phyloP scores from a whole-genome alignment of 1,140 invertebrate genomes.

The Thaumetopoea pityocampa region DNA sequence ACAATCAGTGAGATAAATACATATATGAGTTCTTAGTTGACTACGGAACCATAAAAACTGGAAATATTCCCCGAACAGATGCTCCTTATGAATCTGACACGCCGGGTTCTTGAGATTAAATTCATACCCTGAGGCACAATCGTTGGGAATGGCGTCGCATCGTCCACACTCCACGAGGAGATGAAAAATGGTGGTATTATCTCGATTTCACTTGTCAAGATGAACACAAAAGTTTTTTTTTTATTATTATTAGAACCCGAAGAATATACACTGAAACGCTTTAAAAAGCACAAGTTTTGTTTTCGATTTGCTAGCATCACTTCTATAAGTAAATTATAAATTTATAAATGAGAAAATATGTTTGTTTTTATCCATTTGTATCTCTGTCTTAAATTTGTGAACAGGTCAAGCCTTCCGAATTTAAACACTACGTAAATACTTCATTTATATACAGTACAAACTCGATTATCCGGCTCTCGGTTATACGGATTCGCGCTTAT shows the following conservation, averaged over 20 bases:
- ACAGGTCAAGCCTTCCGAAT: too few species aligned
- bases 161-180: slow-evolving; percentile 48
- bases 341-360: too few species aligned
- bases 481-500: too few species aligned
- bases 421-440: too few species aligned
- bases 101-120: slow-evolving; percentile 68
- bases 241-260: slow-evolving; percentile 13
- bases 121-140: slow-evolving; percentile 65
- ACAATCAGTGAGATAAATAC: neutral
- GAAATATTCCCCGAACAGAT: slow-evolving; percentile 49
- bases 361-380: too few species aligned
- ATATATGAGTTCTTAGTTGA: slow-evolving; percentile 25
- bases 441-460: too few species aligned
- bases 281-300: too few species aligned
- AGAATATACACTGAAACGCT: too few species aligned
- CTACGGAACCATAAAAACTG: slow-evolving; percentile 11
- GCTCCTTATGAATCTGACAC: slow-evolving; percentile 60
- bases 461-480: too few species aligned
- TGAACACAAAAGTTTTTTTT: slow-evolving; percentile 51
- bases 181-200: slow-evolving; percentile 68
- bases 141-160: slow-evolving; percentile 55
- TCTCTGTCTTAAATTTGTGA: too few species aligned
- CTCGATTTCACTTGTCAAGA: slow-evolving; percentile 60
- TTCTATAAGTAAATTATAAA: too few species aligned
- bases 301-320: too few species aligned